Percentiles rank a stretch among this genome's conserved stretches.
Conservation (phyloP, 2,797 vertebrate species). For the Picus viridis region DNA sequence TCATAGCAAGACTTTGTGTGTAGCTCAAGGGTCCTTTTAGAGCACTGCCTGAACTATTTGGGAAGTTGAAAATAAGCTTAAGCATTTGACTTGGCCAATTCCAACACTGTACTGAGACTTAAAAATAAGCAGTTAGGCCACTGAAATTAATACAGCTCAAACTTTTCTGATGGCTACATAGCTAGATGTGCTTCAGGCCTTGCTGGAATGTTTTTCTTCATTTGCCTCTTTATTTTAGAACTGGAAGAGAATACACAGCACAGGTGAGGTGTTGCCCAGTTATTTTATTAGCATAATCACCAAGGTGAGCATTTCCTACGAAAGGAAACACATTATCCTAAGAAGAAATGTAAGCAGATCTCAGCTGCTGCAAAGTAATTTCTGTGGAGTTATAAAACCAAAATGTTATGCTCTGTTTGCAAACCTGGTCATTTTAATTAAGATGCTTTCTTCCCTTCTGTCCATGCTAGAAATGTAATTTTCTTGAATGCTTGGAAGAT, state of each 20-base stretch:
- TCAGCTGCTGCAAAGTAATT: neutral
- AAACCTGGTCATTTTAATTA: neutral
- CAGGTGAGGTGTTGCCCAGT: neutral
- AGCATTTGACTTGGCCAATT: neutral
- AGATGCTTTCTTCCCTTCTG: neutral
- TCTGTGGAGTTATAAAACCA: neutral
- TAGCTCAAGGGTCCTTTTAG: neutral
- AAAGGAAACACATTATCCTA: neutral
- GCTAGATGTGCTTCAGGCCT: neutral
- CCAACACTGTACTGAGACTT: neutral
- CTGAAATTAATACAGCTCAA: neutral
- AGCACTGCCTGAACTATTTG: neutral
- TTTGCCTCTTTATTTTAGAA: neutral
- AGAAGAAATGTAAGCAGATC: neutral
- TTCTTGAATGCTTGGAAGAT: neutral
- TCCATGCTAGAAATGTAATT: neutral
- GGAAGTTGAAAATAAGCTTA: neutral
- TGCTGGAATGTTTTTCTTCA: neutral
- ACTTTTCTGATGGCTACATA: neutral
- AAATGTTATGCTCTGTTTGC: neutral
- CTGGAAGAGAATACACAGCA: neutral
- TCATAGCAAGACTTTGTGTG: neutral
- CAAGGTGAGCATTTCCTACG: neutral
- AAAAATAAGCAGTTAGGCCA: neutral
- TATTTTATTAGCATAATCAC: neutral